Percentiles rank a stretch among this genome's conserved stretches.
phyloP scores from a whole-genome alignment of 2,797 vertebrate species.

The Labroides dimidiatus region DNA sequence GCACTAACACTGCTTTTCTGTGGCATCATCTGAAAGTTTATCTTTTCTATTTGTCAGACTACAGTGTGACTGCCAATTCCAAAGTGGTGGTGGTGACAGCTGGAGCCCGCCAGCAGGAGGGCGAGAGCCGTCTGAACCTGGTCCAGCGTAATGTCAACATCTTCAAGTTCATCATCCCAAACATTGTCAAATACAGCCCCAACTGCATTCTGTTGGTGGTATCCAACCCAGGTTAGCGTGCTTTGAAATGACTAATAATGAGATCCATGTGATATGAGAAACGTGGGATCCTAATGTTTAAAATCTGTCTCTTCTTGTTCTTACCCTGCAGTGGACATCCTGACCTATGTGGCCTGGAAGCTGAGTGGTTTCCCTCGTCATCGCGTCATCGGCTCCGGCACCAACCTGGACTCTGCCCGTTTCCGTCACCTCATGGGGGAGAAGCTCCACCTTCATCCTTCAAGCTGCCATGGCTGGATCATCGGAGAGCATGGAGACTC shows the following conservation, averaged over 20 bases:
- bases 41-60: conserved; percentile 80
- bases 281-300: not conserved
- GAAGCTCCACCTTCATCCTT: conserved; percentile 90
- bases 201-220: conserved; percentile 94
- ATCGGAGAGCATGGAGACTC: conserved; percentile 97
- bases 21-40: not conserved
- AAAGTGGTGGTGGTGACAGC: conserved; percentile 96
- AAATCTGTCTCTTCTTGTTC: not conserved
- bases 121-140: conserved; percentile 96
- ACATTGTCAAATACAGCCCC: conserved; percentile 96
- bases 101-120: conserved; percentile 96
- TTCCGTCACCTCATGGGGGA: conserved; percentile 97
- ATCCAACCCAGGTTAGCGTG: conserved; percentile 93
- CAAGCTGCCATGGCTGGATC: conserved; percentile 96
- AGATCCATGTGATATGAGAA: not conserved
- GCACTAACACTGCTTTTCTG: not conserved
- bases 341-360: conserved; percentile 99
- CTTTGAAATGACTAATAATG: not conserved
- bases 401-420: conserved; percentile 96
- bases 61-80: conserved; percentile 94
- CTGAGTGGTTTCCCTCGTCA: conserved; percentile 96
- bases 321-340: conserved; percentile 89
- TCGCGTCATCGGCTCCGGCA: conserved; percentile 95
- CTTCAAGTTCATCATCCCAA: conserved; percentile 99
- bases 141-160: conserved; percentile 98